phyloP scores from a whole-genome alignment of 2,888 invertebrate genomes.

The Tetragnatha montana region DNA sequence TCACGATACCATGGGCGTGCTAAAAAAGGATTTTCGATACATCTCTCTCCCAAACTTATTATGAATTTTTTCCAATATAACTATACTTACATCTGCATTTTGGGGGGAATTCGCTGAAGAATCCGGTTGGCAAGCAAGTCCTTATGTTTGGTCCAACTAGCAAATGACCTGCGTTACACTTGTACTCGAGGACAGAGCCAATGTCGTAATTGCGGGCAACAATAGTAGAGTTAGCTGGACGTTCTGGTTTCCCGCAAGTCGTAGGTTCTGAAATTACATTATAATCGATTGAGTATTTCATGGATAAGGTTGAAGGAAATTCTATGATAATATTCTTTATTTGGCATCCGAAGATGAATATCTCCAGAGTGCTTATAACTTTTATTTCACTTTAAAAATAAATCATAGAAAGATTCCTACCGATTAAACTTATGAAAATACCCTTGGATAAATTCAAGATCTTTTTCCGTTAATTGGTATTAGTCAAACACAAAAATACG shows the following conservation, averaged over 20 bases:
- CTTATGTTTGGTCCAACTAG: constrained; percentile 89
- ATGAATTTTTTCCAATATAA: neutral
- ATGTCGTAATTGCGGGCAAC: constrained; percentile 85
- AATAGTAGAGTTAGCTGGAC: constrained; percentile 95
- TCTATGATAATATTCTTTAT: neutral
- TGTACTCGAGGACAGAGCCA: constrained; percentile 88
- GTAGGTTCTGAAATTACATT: constrained; percentile 83
- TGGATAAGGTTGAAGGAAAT: neutral
- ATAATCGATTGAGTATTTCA: neutral
- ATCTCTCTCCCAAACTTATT: too few relatives aligned
- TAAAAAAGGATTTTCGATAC: too few relatives aligned
- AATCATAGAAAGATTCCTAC: neutral
- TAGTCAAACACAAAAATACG: too few relatives aligned
- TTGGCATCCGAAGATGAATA: neutral
- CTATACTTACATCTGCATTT: constrained; percentile 89
- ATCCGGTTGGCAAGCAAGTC: constrained; percentile 91
- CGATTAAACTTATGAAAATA: too few relatives aligned
- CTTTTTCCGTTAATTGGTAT: too few relatives aligned
- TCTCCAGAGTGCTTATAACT: neutral
- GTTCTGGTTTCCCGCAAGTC: constrained; percentile 92
- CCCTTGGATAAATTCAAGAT: too few relatives aligned
- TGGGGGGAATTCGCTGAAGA: constrained; percentile 94
- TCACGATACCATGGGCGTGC: too few relatives aligned
- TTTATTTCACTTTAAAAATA: neutral
- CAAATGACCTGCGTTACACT: constrained; percentile 89